Evolutionary conservation across 2,888 invertebrate species (phyloP).

Genomic region (Diarsia brunnea): DNA sequence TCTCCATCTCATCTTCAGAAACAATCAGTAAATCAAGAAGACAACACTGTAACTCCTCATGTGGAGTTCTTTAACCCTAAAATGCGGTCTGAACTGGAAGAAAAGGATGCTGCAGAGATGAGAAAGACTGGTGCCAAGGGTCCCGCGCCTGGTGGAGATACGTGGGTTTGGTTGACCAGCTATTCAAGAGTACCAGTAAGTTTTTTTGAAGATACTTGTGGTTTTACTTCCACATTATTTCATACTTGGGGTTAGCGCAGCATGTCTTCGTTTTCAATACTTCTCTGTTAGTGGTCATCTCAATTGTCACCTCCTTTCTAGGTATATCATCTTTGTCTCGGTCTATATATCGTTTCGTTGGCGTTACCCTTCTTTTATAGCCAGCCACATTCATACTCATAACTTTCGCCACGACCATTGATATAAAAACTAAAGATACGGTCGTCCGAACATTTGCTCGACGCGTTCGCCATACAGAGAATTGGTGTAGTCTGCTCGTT

Average conservation of each 20-base stretch:
- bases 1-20: slow-evolving; percentile 74
- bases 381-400: background rate
- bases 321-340: background rate
- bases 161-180: slow-evolving; percentile 96
- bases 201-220: slow-evolving; percentile 21
- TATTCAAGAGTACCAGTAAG: slow-evolving; percentile 96
- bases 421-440: no score
- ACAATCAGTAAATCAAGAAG: slow-evolving; percentile 86
- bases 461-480: no score
- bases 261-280: background rate
- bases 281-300: background rate
- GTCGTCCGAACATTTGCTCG: no score
- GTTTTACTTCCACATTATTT: no score
- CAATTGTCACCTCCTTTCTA: background rate
- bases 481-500: no score
- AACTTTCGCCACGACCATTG: no score
- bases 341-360: background rate
- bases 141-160: slow-evolving; percentile 93
- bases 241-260: background rate
- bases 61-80: slow-evolving; percentile 95
- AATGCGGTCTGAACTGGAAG: slow-evolving; percentile 92
- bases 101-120: slow-evolving; percentile 92
- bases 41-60: slow-evolving; percentile 90
- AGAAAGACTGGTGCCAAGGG: slow-evolving; percentile 92
- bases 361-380: background rate